Conservation (phyloP, 2,888 invertebrate species). For the Stenurella melanura region DNA sequence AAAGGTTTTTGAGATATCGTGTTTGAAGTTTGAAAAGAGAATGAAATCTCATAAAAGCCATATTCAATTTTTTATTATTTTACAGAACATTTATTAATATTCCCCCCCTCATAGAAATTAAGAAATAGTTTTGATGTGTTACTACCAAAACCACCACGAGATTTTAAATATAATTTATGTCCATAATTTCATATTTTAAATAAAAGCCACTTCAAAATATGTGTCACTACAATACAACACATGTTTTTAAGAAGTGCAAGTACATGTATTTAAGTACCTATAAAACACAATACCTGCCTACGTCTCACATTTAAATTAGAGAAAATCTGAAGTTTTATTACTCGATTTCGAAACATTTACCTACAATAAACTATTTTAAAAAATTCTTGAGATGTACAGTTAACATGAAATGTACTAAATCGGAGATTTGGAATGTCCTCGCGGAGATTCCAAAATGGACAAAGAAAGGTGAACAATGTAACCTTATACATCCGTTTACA, state of each 20-base stretch:
- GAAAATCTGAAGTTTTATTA: slow-evolving; percentile 24
- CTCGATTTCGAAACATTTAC: slow-evolving; percentile 30
- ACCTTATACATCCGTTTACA: slow-evolving; percentile 48
- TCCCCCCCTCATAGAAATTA: no score
- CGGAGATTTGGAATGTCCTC: slow-evolving; percentile 31
- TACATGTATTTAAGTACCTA: neutral
- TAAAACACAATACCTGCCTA: slow-evolving; percentile 22
- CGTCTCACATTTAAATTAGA: slow-evolving; percentile 19
- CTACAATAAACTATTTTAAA: slow-evolving; percentile 39
- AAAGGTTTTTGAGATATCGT: no score
- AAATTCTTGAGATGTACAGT: slow-evolving; percentile 40
- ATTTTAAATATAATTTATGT: no score
- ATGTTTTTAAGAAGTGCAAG: neutral
- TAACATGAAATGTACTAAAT: slow-evolving; percentile 33
- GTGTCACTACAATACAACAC: no score
- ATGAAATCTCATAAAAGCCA: no score
- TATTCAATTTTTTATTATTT: no score
- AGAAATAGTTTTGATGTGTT: no score
- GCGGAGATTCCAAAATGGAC: slow-evolving; percentile 48
- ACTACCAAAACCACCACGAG: no score
- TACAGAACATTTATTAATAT: no score
- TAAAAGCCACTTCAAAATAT: no score
- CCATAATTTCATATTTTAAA: no score
- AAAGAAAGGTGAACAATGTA: slow-evolving; percentile 54
- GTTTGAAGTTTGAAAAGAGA: no score